Percentiles rank a stretch among this genome's conserved stretches.
These are phyloP conservation scores for Arctia plantaginis DNA, from an alignment of 2,888 invertebrate genomes.

Conservation along the genomic window DNA sequence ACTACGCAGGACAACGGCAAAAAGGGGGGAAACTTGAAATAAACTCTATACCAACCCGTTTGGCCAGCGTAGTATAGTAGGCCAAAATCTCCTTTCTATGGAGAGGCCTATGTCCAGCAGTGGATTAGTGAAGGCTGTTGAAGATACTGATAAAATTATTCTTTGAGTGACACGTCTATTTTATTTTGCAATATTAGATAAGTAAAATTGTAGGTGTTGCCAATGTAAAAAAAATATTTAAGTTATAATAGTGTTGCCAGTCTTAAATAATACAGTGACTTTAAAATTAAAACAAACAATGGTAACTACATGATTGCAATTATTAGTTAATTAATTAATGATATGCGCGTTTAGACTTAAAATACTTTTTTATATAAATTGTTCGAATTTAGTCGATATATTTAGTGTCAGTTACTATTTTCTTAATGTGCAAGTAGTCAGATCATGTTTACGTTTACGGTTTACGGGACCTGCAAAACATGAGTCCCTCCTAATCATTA, in stretches of 20 bases:
- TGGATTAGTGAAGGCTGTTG: too few relatives aligned
- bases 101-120: too few relatives aligned
- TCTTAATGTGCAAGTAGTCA: not conserved
- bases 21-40: too few relatives aligned
- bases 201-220: constrained; percentile 21
- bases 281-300: constrained; percentile 33
- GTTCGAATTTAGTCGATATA: constrained; percentile 29
- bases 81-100: too few relatives aligned
- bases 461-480: too few relatives aligned
- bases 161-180: not conserved
- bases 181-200: not conserved
- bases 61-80: too few relatives aligned
- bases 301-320: constrained; percentile 46
- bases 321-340: constrained; percentile 24
- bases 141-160: not conserved
- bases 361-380: constrained; percentile 40
- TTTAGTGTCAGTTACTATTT: constrained; percentile 19
- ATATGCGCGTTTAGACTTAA: constrained; percentile 38
- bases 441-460: too few relatives aligned
- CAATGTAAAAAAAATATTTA: constrained; percentile 32
- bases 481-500: too few relatives aligned
- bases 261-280: constrained; percentile 58
- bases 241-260: constrained; percentile 52
- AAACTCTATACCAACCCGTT: too few relatives aligned
- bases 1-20: too few relatives aligned